Evolutionary conservation across 2,113 vertebrate species (phyloP), one percentile per base, ranked within the genome.

Genomic region (Siniperca chuatsi): DNA sequence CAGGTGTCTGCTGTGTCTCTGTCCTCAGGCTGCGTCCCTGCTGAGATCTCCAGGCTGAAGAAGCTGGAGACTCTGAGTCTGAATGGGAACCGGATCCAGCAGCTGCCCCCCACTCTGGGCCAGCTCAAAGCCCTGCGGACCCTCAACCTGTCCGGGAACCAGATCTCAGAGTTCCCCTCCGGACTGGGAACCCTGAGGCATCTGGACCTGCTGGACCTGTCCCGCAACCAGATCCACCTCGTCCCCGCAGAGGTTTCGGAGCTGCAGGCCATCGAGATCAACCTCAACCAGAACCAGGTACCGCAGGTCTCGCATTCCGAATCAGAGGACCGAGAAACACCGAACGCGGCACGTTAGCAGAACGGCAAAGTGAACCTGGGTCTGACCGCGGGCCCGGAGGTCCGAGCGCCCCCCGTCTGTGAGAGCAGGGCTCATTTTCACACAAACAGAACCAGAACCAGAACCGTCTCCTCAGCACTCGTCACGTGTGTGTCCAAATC

Each of bases 211-310:
- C 94, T 99, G 44, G 98, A 99, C 92, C 96, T 99, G 84, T 99
- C 98, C 72, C 96, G 95, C 72, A 99, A 99, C 94, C 95, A 96
- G 92, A 99, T 99, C 91, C 97, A 96, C 66, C 95, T 89, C 0
- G 94, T 99, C 44, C 98, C 97, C 0, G 92, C 97, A 15, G 96
- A 90, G 13, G 96, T 99, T 72, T 96, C 95, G 1, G 96, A 97
- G 70, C 89, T 99, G 86, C 98, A 99, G 90, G 95, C 96, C 90
- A 99, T 99, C 0, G 98, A 99, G 93, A 96, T 99, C 91, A 99
- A 99, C 92, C 94, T 99, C 79, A 99, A 99, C 94, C 98, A 99
- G 94, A 99, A 99, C 91, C 98, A 99, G 98, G 98, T 99, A 79
- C 18, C 4, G 4, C n/a, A 18, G 33, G 11, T 20, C 23, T 42